Base-by-base conservation (phyloP, 1,140 invertebrate species). In the Bombus ignitus region DNA sequence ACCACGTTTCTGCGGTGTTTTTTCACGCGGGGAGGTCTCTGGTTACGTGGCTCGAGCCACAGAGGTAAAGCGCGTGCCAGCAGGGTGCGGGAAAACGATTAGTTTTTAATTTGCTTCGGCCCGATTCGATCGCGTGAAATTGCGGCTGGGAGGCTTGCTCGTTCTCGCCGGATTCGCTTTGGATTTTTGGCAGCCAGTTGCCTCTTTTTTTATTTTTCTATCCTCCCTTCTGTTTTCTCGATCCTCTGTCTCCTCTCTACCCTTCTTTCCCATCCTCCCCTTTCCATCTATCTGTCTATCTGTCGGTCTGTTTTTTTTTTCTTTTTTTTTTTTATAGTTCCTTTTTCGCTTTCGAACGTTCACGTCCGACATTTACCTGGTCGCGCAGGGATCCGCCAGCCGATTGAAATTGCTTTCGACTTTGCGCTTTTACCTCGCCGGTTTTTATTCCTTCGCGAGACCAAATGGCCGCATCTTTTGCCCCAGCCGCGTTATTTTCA, bases 101-200 rank as follows among this genome's bases (percentile, higher is more conserved):
- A 94, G 92, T 92, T 94, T 93, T 93, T 94, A 93, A 94, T 93
- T 93, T 92, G 92, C 83, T 89, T 59, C 86, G 70, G 79, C 88
- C 81, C 79, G 79, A 88, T 89, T 90, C 88, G 90, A 92, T 92
- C 90, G 92, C 93, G 92, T 93, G 93, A 94, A 93, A 94, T 93
- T 92, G 89, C 85, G 83, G 91, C 85, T 62, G 82, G 59, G 39
- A 84, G 89, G 68, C 76, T 87, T n/a, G 84, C 44, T 86, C 87
- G 77, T 74, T 87, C 80, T 70, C 85, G 68, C 28, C 81, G 85
- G 74, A 78, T 72, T 87, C 85, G 86, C 82, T 80, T 90, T 47
- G 78, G 57, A 90, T 90, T 90, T 90, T 90, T 90, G 81, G 82
- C 88, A 85, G 75, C 77, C 80, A 62, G 73, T 81, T 44, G 65